These are phyloP conservation scores for Cheiracanthium punctorium DNA, from an alignment of 2,888 invertebrate genomes.

Conservation along the genomic window DNA sequence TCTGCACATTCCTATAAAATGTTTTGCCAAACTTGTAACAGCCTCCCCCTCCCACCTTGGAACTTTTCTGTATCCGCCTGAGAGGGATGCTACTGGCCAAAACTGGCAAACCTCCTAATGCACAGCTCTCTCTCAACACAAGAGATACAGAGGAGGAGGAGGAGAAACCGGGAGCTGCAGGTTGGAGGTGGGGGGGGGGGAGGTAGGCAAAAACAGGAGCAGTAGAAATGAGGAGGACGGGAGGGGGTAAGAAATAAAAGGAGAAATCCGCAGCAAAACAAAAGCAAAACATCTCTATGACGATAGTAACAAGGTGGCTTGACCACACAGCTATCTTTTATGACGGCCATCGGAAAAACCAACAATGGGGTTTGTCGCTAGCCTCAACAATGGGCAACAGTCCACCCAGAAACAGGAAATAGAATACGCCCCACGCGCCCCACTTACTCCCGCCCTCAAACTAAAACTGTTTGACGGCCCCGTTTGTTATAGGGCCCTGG, in stretches of 20 bases:
- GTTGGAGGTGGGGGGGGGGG: background rate
- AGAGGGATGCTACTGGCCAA: background rate
- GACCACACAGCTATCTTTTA: slow-evolving; percentile 65
- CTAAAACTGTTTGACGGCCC: slow-evolving; percentile 44
- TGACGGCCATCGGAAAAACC: slow-evolving; percentile 62
- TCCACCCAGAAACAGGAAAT: slow-evolving; percentile 42
- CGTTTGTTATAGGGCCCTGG: slow-evolving; percentile 65
- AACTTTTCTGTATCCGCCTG: too few relatives aligned
- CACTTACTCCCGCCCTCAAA: slow-evolving; percentile 4
- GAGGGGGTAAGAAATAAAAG: background rate
- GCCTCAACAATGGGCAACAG: slow-evolving; percentile 52
- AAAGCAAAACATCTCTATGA: slow-evolving; percentile 47
- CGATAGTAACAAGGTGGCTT: slow-evolving; percentile 67
- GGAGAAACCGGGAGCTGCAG: background rate
- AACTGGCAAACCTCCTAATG: background rate
- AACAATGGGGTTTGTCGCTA: slow-evolving; percentile 66
- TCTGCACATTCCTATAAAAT: too few relatives aligned
- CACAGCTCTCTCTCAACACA: background rate
- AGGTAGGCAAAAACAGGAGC: slow-evolving; percentile 47
- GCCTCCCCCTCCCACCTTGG: too few relatives aligned
- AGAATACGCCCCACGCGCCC: slow-evolving; percentile 41
- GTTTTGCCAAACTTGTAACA: too few relatives aligned
- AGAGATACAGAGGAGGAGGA: slow-evolving; percentile 27
- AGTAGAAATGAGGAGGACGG: background rate
- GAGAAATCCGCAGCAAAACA: slow-evolving; percentile 18